Evolutionary conservation across 2,113 vertebrate species (phyloP).

Genomic region (Oncorhynchus mykiss): DNA sequence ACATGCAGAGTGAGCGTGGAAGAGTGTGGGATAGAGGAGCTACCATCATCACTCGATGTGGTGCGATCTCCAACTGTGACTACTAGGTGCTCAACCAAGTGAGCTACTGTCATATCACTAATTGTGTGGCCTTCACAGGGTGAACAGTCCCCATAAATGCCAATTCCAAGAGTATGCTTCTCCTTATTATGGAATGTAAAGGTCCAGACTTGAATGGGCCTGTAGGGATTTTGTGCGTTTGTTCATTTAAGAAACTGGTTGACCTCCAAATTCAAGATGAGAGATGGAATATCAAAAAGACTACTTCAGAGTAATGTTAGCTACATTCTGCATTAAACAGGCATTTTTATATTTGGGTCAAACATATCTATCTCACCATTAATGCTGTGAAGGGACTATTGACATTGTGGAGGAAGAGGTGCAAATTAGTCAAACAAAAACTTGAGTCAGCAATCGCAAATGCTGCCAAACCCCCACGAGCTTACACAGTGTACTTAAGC

Average conservation of each 20-base stretch:
- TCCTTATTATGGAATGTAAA: background rate
- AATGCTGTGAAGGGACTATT: background rate
- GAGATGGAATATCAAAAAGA: background rate
- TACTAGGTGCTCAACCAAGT: background rate
- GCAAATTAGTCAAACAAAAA: background rate
- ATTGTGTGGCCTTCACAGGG: background rate
- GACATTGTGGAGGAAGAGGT: conserved; percentile 5
- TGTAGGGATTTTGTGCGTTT: background rate
- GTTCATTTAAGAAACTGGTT: background rate
- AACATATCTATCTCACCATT: background rate
- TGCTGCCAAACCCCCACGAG: conserved; percentile 11
- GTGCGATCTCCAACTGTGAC: background rate
- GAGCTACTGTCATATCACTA: background rate
- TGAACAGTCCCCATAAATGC: background rate
- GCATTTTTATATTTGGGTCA: background rate
- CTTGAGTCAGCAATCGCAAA: background rate
- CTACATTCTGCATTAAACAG: background rate
- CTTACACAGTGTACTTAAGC: background rate
- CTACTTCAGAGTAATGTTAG: background rate
- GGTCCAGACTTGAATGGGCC: background rate
- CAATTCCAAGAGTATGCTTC: background rate
- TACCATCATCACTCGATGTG: background rate
- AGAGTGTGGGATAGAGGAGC: conserved; percentile 37
- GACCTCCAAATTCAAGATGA: background rate
- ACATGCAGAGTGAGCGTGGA: conserved; percentile 43